phyloP scores from a whole-genome alignment of 1,140 invertebrate genomes.

The Gryllus bimaculatus region DNA sequence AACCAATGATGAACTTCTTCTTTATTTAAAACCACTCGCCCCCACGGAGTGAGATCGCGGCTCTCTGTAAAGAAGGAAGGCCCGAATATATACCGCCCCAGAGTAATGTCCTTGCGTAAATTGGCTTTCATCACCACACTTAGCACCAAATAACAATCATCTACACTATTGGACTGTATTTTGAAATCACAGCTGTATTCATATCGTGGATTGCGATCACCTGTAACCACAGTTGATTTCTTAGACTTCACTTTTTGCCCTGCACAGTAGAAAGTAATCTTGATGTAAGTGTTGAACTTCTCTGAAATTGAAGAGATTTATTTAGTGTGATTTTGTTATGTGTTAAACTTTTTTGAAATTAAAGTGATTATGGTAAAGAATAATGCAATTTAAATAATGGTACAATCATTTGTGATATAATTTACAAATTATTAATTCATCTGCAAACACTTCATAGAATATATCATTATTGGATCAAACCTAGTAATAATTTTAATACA shows the following conservation, averaged over 20 bases:
- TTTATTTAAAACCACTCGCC: not conserved
- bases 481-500: not conserved
- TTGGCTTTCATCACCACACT: slow-evolving; percentile 11
- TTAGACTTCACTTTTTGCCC: slow-evolving; percentile 20
- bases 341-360: not conserved
- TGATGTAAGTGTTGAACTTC: slow-evolving; percentile 19
- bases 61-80: slow-evolving; percentile 15
- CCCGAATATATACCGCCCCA: slow-evolving; percentile 18
- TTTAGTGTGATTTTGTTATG: not conserved
- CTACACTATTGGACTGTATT: not conserved
- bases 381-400: not conserved
- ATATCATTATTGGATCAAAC: not conserved
- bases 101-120: slow-evolving; percentile 11
- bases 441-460: not conserved
- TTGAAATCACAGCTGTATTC: slow-evolving; percentile 15
- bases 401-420: not conserved
- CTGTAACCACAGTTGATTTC: not conserved
- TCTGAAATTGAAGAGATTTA: slow-evolving; percentile 15
- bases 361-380: not conserved
- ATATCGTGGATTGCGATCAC: slow-evolving; percentile 17
- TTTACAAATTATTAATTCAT: not conserved
- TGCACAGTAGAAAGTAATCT: slow-evolving; percentile 13
- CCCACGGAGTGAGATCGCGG: slow-evolving; percentile 15
- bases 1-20: slow-evolving; percentile 11
- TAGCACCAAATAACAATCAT: slow-evolving; percentile 15